phyloP scores from a whole-genome alignment of 2,888 invertebrate genomes.

The Platycnemis pennipes region DNA sequence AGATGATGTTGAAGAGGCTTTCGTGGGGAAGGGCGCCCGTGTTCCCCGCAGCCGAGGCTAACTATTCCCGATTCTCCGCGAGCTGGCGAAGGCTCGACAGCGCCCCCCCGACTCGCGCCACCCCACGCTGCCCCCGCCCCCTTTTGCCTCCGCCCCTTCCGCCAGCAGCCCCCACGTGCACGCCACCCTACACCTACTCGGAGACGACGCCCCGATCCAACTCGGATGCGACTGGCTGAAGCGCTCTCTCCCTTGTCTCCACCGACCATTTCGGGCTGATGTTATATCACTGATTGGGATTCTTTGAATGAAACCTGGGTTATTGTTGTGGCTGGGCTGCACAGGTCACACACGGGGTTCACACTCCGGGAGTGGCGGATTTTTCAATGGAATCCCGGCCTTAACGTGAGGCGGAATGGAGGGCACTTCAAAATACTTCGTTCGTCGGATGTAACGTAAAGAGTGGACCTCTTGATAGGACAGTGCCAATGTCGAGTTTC shows the following conservation, averaged over 20 bases:
- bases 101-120: not conserved
- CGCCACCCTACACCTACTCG: not conserved
- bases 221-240: not conserved
- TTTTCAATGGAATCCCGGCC: no score
- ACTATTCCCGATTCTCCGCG: slow-evolving; percentile 53
- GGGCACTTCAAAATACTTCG: no score
- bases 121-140: not conserved
- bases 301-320: no score
- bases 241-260: not conserved
- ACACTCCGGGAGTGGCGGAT: no score
- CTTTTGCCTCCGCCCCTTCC: not conserved
- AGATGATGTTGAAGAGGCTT: not conserved
- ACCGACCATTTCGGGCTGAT: no score
- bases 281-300: no score
- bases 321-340: no score
- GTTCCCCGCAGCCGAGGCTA: slow-evolving; percentile 56
- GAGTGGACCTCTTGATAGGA: no score
- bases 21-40: slow-evolving; percentile 42
- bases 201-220: not conserved
- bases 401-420: no score
- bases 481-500: no score
- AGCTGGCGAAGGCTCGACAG: slow-evolving; percentile 8
- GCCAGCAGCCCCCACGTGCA: not conserved
- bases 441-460: no score
- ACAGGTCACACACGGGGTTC: no score